Conservation (phyloP, 2,888 invertebrate species). For the Lymantria monacha region DNA sequence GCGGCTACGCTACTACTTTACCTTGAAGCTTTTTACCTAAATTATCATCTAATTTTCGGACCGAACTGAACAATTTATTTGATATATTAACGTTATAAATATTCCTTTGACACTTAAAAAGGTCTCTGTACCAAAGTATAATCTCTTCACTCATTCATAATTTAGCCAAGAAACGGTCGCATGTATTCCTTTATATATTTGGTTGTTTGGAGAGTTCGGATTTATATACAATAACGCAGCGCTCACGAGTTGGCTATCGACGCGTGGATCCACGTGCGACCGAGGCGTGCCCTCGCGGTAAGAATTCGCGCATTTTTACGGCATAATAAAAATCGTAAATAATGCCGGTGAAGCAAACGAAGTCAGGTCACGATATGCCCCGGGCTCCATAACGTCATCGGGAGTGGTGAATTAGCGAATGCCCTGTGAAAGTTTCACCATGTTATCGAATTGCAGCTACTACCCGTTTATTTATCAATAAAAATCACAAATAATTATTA, state of each 20-base stretch:
- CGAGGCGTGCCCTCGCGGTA: slow-evolving; percentile 60
- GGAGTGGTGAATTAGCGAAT: slow-evolving; percentile 69
- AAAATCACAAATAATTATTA: too few species aligned
- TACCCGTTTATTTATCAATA: slow-evolving; percentile 28
- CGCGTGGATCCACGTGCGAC: slow-evolving; percentile 75
- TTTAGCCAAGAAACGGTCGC: too few species aligned
- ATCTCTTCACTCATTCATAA: too few species aligned
- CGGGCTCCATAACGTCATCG: slow-evolving; percentile 68
- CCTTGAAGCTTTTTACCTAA: too few species aligned
- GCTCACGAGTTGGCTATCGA: slow-evolving; percentile 70
- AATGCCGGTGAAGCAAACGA: slow-evolving; percentile 65
- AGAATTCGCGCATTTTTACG: slow-evolving; percentile 76
- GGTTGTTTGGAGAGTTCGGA: slow-evolving; percentile 14
- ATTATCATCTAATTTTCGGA: too few species aligned
- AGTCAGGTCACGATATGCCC: slow-evolving; percentile 74
- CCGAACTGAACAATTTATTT: too few species aligned
- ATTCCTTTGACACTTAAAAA: too few species aligned
- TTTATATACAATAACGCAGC: slow-evolving; percentile 44
- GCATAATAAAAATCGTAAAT: slow-evolving; percentile 77
- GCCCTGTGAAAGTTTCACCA: slow-evolving; percentile 53
- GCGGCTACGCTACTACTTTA: too few species aligned
- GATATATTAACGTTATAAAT: too few species aligned
- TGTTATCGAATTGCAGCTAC: slow-evolving; percentile 50
- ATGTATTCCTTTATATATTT: too few species aligned
- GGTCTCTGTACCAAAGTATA: too few species aligned